Conservation (phyloP, 1,140 invertebrate species). For the Drosophila trapezifrons region DNA sequence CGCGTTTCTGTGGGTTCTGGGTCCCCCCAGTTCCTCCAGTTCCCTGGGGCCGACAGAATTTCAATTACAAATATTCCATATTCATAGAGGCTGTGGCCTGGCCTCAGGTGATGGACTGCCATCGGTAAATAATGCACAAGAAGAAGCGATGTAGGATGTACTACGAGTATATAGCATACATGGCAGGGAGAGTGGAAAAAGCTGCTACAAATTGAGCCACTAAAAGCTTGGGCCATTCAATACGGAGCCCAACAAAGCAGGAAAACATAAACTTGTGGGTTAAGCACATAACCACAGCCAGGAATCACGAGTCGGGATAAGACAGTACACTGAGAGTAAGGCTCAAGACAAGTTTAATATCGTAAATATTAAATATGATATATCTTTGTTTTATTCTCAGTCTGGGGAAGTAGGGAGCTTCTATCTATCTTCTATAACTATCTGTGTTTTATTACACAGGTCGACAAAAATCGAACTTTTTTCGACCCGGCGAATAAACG, state of each 20-base stretch:
- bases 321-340: background rate
- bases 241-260: conserved; percentile 11
- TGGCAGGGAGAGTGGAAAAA: conserved; percentile 7
- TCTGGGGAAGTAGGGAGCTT: too few relatives aligned
- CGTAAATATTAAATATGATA: too few relatives aligned
- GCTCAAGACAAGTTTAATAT: too few relatives aligned
- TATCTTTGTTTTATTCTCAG: too few relatives aligned
- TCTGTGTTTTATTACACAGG: too few relatives aligned
- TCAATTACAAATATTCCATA: conserved; percentile 53
- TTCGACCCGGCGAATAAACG: too few relatives aligned
- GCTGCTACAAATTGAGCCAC: conserved; percentile 33
- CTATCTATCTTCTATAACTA: too few relatives aligned
- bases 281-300: conserved; percentile 27
- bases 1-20: background rate
- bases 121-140: conserved; percentile 44
- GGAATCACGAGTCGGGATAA: conserved; percentile 15
- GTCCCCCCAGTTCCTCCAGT: background rate
- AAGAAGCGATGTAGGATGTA: conserved; percentile 3
- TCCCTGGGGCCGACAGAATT: conserved; percentile 21
- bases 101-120: conserved; percentile 35
- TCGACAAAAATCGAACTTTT: too few relatives aligned
- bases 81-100: conserved; percentile 26
- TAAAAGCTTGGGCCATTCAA: conserved; percentile 28
- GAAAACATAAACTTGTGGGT: conserved; percentile 30
- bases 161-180: conserved; percentile 2